A percentile compares a stretch with the other conserved stretches of the same genome.
phyloP scores from a whole-genome alignment of 2,797 vertebrate genomes.

The Eupleurogrammus muticus region DNA sequence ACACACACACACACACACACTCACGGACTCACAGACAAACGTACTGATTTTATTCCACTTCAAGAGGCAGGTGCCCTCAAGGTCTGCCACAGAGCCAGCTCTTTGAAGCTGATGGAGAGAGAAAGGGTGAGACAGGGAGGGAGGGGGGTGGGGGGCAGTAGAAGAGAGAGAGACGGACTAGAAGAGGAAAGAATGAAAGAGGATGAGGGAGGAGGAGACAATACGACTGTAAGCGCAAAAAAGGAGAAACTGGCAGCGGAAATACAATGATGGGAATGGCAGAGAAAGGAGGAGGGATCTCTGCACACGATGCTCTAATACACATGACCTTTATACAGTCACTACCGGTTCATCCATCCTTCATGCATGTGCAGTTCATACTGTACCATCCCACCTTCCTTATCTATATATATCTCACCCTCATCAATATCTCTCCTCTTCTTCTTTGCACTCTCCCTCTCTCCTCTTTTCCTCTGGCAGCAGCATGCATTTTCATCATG shows the following conservation, averaged over 20 bases:
- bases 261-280: slow-evolving; percentile 23
- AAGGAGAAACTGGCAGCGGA: slow-evolving; percentile 35
- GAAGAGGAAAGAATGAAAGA: slow-evolving; percentile 39
- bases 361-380: slow-evolving; percentile 12
- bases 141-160: neutral
- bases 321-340: slow-evolving; percentile 64
- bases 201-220: slow-evolving; percentile 23
- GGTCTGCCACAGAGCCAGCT: slow-evolving; percentile 67
- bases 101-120: slow-evolving; percentile 79
- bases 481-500: neutral
- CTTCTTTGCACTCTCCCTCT: neutral
- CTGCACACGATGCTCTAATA: slow-evolving; percentile 39
- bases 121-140: slow-evolving; percentile 44
- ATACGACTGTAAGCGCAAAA: slow-evolving; percentile 21
- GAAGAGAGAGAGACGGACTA: slow-evolving; percentile 26
- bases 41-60: slow-evolving; percentile 73
- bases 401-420: too few relatives aligned
- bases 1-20: slow-evolving; percentile 35
- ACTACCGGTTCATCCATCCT: slow-evolving; percentile 39
- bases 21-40: slow-evolving; percentile 41
- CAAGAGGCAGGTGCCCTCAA: slow-evolving; percentile 75
- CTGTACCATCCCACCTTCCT: too few relatives aligned
- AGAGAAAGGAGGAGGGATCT: slow-evolving; percentile 32
- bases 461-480: neutral
- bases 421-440: slow-evolving; percentile 4